A percentile compares a stretch with the other conserved stretches of the same genome.
Evolutionary conservation across 2,797 vertebrate species (phyloP).

Genomic region (Hydrolagus colliei): DNA sequence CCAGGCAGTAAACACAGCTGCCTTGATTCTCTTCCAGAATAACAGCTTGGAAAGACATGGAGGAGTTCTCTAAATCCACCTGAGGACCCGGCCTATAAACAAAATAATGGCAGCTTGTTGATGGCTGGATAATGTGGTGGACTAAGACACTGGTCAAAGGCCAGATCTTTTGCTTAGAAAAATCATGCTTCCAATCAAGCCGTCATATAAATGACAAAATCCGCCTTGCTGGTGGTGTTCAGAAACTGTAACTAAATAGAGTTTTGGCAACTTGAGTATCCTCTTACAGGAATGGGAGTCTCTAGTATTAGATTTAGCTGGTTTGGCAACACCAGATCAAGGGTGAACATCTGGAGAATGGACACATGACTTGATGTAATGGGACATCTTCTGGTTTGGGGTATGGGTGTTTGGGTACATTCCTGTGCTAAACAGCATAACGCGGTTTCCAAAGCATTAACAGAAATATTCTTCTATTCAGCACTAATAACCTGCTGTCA

Average conservation of each 20-base stretch:
- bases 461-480: background rate
- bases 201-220: slow-evolving; percentile 5
- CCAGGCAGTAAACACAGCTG: slow-evolving; percentile 99
- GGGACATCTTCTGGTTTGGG: slow-evolving; percentile 5
- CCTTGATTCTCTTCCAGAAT: slow-evolving; percentile 98
- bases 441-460: background rate
- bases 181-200: slow-evolving; percentile 12
- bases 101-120: slow-evolving; percentile 58
- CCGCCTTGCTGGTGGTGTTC: slow-evolving; percentile 13
- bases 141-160: slow-evolving; percentile 30
- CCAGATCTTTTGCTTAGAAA: slow-evolving; percentile 15
- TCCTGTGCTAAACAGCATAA: slow-evolving; percentile 1
- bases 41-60: slow-evolving; percentile 96
- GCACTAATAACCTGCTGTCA: background rate
- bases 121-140: slow-evolving; percentile 29
- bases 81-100: slow-evolving; percentile 87
- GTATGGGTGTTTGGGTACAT: background rate
- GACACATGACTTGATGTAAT: slow-evolving; percentile 7
- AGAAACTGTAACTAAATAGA: slow-evolving; percentile 22
- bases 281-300: slow-evolving; percentile 21
- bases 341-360: slow-evolving; percentile 25
- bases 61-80: slow-evolving; percentile 87
- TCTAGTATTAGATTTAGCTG: slow-evolving; percentile 5
- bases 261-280: slow-evolving; percentile 11
- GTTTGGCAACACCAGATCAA: slow-evolving; percentile 25